phyloP scores from a whole-genome alignment of 2,113 vertebrate species.

The Periophthalmodon schlosseri region DNA sequence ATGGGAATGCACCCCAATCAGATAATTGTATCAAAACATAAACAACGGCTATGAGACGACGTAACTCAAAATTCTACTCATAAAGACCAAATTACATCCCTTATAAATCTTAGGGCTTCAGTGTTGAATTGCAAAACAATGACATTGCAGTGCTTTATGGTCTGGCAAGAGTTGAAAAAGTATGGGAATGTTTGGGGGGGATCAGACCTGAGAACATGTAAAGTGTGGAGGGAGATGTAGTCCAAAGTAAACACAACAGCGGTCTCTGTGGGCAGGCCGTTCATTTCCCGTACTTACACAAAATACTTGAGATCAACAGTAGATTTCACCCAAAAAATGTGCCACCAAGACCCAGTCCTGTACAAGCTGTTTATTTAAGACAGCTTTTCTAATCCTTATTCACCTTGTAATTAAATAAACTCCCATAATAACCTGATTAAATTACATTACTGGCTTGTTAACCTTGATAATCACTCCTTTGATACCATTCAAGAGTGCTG shows the following conservation, averaged over 20 bases:
- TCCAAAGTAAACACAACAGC: slow-evolving; percentile 70
- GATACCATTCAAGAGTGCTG: not conserved
- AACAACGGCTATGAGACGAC: not conserved
- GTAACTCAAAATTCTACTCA: not conserved
- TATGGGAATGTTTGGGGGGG: slow-evolving; percentile 23
- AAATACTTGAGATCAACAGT: slow-evolving; percentile 55
- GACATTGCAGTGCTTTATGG: slow-evolving; percentile 11
- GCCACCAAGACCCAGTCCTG: slow-evolving; percentile 51
- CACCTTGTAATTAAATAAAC: slow-evolving; percentile 24
- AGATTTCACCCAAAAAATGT: slow-evolving; percentile 56
- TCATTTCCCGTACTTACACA: slow-evolving; percentile 72
- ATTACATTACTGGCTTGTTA: not conserved
- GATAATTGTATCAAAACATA: not conserved
- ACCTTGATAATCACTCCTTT: not conserved
- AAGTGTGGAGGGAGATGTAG: slow-evolving; percentile 33
- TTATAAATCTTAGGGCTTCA: not conserved
- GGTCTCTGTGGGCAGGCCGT: slow-evolving; percentile 61
- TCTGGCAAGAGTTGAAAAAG: slow-evolving; percentile 46
- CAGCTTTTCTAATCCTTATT: slow-evolving; percentile 21
- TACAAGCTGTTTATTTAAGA: slow-evolving; percentile 18
- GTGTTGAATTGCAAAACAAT: not conserved
- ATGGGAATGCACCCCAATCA: not conserved
- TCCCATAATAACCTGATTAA: not conserved
- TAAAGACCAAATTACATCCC: not conserved
- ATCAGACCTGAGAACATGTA: slow-evolving; percentile 27